Evolutionary conservation across 2,888 invertebrate species (phyloP).

Genomic region (Drosophila longiperda): DNA sequence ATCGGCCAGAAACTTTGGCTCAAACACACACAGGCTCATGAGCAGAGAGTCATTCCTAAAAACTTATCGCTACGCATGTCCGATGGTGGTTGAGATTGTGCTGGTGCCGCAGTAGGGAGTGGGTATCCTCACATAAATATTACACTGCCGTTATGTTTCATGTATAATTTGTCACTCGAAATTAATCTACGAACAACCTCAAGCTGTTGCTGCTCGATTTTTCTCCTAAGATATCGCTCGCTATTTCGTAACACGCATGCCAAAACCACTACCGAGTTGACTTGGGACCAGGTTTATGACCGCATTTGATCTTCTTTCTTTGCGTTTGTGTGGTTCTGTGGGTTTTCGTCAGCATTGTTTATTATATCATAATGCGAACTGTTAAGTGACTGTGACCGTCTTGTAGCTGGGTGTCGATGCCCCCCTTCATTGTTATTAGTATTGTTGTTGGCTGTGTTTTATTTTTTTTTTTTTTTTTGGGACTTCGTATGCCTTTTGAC

Average conservation of each 20-base stretch:
- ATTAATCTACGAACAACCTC: conserved; percentile 64
- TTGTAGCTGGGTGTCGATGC: conserved; percentile 61
- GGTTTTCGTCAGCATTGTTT: conserved; percentile 57
- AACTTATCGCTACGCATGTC: conserved; percentile 57
- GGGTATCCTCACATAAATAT: conserved; percentile 73
- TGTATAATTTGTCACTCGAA: conserved; percentile 76
- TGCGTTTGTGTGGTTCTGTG: conserved; percentile 21
- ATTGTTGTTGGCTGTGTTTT: conserved; percentile 19
- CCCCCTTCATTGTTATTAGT: conserved; percentile 29
- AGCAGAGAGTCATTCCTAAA: conserved; percentile 24
- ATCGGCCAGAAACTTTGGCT: conserved; percentile 26
- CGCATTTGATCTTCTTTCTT: conserved; percentile 44
- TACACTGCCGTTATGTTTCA: conserved; percentile 71
- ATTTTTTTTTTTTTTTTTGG: conserved; percentile 19
- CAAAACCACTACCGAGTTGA: conserved; percentile 22
- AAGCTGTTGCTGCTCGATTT: conserved; percentile 52
- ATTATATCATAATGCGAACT: conserved; percentile 70
- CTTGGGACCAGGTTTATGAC: conserved; percentile 31
- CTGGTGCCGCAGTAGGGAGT: conserved; percentile 37
- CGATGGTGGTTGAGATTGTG: conserved; percentile 6
- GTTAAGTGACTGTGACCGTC: conserved; percentile 76
- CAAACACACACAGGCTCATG: conserved; percentile 21
- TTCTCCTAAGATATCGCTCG: conserved; percentile 50
- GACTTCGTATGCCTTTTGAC: conserved; percentile 32
- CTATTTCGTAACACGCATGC: conserved; percentile 40